phyloP scores from a whole-genome alignment of 2,113 vertebrate species.

The Paratilapia polleni region DNA sequence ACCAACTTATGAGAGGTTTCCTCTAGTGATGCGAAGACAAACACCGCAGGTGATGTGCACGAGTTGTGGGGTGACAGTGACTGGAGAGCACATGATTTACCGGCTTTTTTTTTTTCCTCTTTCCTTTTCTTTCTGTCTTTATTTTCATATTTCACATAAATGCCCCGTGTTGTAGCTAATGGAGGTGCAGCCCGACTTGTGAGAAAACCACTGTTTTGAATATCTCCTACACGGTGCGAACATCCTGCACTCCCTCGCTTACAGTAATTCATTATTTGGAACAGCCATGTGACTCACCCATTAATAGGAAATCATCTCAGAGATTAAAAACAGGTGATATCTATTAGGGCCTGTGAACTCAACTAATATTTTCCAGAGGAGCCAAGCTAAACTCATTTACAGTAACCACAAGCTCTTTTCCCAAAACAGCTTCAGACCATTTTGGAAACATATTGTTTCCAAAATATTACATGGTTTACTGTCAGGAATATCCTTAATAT shows the following conservation, averaged over 20 bases:
- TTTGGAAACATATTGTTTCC: slow-evolving; percentile 4
- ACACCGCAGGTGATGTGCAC: slow-evolving; percentile 34
- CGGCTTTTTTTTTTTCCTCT: neutral
- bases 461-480: neutral
- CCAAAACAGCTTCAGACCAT: neutral
- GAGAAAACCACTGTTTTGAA: slow-evolving; percentile 42
- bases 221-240: slow-evolving; percentile 37
- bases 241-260: slow-evolving; percentile 44
- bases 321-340: slow-evolving; percentile 13
- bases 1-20: slow-evolving; percentile 45
- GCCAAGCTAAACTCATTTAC: slow-evolving; percentile 1
- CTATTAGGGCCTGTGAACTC: neutral
- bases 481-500: neutral
- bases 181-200: neutral
- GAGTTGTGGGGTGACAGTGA: slow-evolving; percentile 1
- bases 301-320: slow-evolving; percentile 54
- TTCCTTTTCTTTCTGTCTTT: neutral
- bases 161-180: neutral
- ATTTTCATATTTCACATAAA: slow-evolving; percentile 48
- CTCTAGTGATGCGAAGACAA: slow-evolving; percentile 2
- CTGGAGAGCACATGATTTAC: slow-evolving; percentile 58
- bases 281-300: slow-evolving; percentile 41
- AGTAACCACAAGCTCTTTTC: slow-evolving; percentile 17
- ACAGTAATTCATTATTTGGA: slow-evolving; percentile 58
- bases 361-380: slow-evolving; percentile 49